Evolutionary conservation across 2,888 invertebrate genomes (phyloP), one percentile per base, ranked within the genome.

Genomic region (Brachyopa scutellaris): DNA sequence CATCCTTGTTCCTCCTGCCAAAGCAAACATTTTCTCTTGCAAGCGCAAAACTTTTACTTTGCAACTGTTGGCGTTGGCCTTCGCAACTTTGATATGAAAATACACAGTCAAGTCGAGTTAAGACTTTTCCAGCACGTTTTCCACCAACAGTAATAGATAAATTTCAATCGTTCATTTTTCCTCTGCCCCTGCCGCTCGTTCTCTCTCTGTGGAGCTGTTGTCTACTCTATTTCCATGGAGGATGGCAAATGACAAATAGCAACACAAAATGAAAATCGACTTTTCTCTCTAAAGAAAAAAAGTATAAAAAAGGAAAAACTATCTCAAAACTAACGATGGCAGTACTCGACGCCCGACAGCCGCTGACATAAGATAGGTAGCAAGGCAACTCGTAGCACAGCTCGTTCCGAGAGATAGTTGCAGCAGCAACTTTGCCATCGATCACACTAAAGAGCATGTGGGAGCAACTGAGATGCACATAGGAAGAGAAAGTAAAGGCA

Each of bases 401-500:
- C 33, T 47, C 33, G 47, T 45, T 31, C 19, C 49, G 21, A 38
- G 55, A 15, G 55, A 73, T 73, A 73, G 73, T 73, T 64, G 73
- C 64, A 29, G 38, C 33, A 55, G 47, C 64, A 73, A 57, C 55
- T 64, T 55, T 64, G 13, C 64, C 73, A 73, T 73, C 64, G 62
- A 66, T 73, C 73, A 73, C 64, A 38, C 6, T 1, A 11, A 17
- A 13, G 42, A 47, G n/a, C 40, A 8, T 42, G 19, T 17, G n/a
- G 8, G 69, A 69, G 62, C 33, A 59, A 80, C 55, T 13, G 74
- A 69, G 80, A 80, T 57, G 62, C 69, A 76, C 61, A 36, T 38
- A 76, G 80, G 80, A 80, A 80, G 76, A 80, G 80, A 80, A 80
- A 80, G 80, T 80, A 69, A 76, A n/a, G n/a, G n/a, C n/a, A 69